Conservation (phyloP, 2,888 invertebrate genomes). For the Spodoptera picta region DNA sequence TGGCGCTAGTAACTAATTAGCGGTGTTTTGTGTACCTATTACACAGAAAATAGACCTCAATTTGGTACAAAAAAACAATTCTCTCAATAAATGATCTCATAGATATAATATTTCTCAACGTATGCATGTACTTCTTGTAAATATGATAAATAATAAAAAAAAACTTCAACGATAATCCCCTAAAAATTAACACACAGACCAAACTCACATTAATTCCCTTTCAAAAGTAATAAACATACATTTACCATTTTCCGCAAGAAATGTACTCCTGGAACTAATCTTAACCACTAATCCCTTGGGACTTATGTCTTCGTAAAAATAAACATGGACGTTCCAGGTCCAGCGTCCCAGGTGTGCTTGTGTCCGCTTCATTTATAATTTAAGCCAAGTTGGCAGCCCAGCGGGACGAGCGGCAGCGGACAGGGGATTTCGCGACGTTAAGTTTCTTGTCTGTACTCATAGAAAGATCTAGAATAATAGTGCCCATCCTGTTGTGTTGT, state of each 20-base stretch:
- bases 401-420: constrained; percentile 55
- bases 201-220: constrained; percentile 1
- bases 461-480: background rate
- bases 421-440: constrained; percentile 10
- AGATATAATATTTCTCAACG: too few relatives aligned
- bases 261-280: constrained; percentile 32
- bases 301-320: constrained; percentile 62
- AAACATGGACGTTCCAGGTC: constrained; percentile 69
- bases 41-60: too few relatives aligned
- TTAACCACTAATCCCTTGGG: constrained; percentile 42
- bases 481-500: too few relatives aligned
- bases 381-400: constrained; percentile 63
- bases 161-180: too few relatives aligned
- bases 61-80: too few relatives aligned
- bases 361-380: constrained; percentile 80
- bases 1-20: too few relatives aligned
- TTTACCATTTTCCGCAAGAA: constrained; percentile 8
- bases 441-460: constrained; percentile 15
- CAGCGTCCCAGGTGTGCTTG: constrained; percentile 73
- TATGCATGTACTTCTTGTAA: too few relatives aligned
- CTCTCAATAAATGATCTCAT: too few relatives aligned
- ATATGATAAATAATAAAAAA: too few relatives aligned
- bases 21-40: too few relatives aligned
- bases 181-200: constrained; percentile 5
- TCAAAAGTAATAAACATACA: constrained; percentile 9